Evolutionary conservation across 2,888 invertebrate species (phyloP).

Genomic region (Agelastica alni): DNA sequence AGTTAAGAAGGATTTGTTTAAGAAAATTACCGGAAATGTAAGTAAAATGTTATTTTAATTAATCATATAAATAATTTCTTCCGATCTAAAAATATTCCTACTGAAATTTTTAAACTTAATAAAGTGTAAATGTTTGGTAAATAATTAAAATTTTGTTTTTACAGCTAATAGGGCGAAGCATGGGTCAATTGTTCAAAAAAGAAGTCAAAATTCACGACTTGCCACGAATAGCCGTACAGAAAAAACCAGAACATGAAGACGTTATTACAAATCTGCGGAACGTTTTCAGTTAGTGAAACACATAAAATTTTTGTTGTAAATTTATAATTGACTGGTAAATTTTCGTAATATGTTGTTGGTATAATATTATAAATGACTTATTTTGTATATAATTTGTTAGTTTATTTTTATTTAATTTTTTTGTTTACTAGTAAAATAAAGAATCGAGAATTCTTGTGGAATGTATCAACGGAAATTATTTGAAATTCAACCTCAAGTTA

Average conservation of each 20-base stretch:
- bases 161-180: conserved; percentile 80
- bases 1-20: conserved; percentile 88
- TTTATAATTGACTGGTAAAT: conserved; percentile 20
- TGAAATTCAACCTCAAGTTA: no score
- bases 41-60: no score
- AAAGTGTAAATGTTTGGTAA: no score
- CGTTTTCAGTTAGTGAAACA: conserved; percentile 48
- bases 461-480: no score
- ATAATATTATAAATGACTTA: conserved; percentile 35
- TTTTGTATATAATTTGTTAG: conserved; percentile 47
- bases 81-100: conserved; percentile 2
- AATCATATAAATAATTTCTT: conserved; percentile 4
- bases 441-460: conserved; percentile 23
- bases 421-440: conserved; percentile 39
- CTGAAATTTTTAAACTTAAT: no score
- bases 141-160: no score
- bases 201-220: conserved; percentile 85
- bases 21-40: conserved; percentile 82
- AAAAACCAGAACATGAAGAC: conserved; percentile 50
- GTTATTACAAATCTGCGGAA: conserved; percentile 51
- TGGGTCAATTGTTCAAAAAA: conserved; percentile 86
- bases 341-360: conserved; percentile 16
- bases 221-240: conserved; percentile 67
- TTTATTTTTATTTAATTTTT: conserved; percentile 44
- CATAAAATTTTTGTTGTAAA: conserved; percentile 14